Conservation (phyloP, 2,888 invertebrate species). For the Hydriomena furcata region DNA sequence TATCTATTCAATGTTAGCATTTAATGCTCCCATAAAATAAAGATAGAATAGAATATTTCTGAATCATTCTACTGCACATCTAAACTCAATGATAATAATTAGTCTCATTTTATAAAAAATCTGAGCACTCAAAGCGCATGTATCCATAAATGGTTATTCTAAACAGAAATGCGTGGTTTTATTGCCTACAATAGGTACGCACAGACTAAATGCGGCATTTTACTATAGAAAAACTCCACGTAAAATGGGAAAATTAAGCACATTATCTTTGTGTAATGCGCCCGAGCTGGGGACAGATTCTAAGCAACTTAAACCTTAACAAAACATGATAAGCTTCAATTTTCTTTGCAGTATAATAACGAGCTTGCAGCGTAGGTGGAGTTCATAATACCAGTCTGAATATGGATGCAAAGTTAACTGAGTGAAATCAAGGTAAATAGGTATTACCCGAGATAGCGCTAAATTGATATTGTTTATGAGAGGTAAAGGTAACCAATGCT, state of each 20-base stretch:
- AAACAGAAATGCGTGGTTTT: slow-evolving; percentile 59
- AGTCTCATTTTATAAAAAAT: slow-evolving; percentile 45
- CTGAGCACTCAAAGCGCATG: slow-evolving; percentile 43
- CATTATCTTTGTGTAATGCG: slow-evolving; percentile 42
- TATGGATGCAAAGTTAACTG: slow-evolving; percentile 17
- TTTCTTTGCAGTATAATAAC: slow-evolving; percentile 9
- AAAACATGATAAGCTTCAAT: slow-evolving; percentile 4
- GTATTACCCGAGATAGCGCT: background rate
- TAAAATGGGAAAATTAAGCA: slow-evolving; percentile 56
- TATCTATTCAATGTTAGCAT: too few species aligned
- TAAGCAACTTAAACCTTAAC: slow-evolving; percentile 18
- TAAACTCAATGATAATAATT: slow-evolving; percentile 30
- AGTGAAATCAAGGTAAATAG: slow-evolving; percentile 20
- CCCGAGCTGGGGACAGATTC: slow-evolving; percentile 36
- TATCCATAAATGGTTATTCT: slow-evolving; percentile 52
- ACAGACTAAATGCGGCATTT: slow-evolving; percentile 48
- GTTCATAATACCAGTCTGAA: slow-evolving; percentile 17
- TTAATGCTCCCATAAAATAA: too few species aligned
- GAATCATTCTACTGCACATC: slow-evolving; percentile 20
- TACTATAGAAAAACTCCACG: slow-evolving; percentile 48
- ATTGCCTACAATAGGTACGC: slow-evolving; percentile 57
- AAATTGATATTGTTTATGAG: slow-evolving; percentile 1
- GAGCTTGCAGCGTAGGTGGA: slow-evolving; percentile 25
- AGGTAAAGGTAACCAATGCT: too few species aligned
- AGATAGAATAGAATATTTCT: too few species aligned